These are phyloP conservation scores for Pterocles orientalis DNA, from an alignment of 2,113 vertebrate genomes.

Conservation along the genomic window DNA sequence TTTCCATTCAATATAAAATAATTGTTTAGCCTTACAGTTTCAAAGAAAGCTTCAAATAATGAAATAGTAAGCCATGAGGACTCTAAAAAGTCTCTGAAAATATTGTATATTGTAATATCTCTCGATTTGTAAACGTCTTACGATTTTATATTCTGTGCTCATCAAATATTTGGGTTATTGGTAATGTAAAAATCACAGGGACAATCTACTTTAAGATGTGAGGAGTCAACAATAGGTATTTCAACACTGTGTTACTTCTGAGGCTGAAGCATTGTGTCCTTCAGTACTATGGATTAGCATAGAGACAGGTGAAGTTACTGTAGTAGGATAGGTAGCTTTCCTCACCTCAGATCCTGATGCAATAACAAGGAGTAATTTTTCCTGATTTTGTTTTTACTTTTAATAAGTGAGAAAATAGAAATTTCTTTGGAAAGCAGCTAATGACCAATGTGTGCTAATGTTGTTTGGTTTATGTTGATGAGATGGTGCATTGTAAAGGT, in stretches of 20 bases:
- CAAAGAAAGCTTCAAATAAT: neutral
- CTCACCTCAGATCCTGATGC: neutral
- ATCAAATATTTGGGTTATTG: neutral
- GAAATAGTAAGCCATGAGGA: neutral
- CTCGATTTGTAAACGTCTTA: neutral
- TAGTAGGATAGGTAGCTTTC: neutral
- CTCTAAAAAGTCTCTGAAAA: neutral
- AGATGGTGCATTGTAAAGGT: neutral
- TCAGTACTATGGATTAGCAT: neutral
- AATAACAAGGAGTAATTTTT: neutral
- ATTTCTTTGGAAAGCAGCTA: neutral
- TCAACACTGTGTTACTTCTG: neutral
- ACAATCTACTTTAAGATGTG: neutral
- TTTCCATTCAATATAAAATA: neutral
- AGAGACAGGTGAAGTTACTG: neutral
- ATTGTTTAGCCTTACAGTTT: accelerated
- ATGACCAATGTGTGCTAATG: neutral
- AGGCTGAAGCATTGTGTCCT: neutral
- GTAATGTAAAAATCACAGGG: neutral
- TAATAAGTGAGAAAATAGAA: neutral
- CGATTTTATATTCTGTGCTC: neutral
- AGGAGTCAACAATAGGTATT: neutral
- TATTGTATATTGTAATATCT: neutral
- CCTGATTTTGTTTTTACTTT: neutral
- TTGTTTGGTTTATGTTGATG: neutral